Percentiles rank a stretch among this genome's conserved stretches.
Conservation (phyloP, 1,140 invertebrate species). For the Trinorchestia longiramus region DNA sequence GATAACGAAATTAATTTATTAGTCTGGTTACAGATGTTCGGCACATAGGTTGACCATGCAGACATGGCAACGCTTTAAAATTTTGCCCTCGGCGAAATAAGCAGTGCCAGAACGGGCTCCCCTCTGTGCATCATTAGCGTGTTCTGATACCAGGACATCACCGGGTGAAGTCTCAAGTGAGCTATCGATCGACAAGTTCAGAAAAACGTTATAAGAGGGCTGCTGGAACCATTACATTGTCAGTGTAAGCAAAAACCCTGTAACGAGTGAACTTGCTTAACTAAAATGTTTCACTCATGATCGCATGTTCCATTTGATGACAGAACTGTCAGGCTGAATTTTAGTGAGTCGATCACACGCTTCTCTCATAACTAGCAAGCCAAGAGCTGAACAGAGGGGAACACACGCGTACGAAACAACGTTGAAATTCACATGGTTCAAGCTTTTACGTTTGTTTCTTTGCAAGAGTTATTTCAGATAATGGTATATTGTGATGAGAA, state of each 20-base stretch:
- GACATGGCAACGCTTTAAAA: neutral
- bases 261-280: neutral
- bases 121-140: constrained; percentile 45
- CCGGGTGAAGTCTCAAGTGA: constrained; percentile 11
- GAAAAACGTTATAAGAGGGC: neutral
- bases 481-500: neutral
- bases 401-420: neutral
- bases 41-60: neutral
- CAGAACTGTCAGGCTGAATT: neutral
- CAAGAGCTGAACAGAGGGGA: neutral
- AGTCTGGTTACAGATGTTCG: neutral
- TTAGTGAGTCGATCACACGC: neutral
- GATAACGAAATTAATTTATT: neutral
- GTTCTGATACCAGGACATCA: neutral
- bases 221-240: neutral
- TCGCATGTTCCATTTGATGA: neutral
- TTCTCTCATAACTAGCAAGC: neutral
- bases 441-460: neutral
- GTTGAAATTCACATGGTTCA: neutral
- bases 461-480: neutral
- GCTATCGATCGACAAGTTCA: constrained; percentile 4
- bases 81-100: constrained; percentile 36
- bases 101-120: neutral
- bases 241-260: constrained; percentile 7
- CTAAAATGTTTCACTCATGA: neutral